Evolutionary conservation across 2,113 vertebrate genomes (phyloP).

Genomic region (Apteryx mantelli): DNA sequence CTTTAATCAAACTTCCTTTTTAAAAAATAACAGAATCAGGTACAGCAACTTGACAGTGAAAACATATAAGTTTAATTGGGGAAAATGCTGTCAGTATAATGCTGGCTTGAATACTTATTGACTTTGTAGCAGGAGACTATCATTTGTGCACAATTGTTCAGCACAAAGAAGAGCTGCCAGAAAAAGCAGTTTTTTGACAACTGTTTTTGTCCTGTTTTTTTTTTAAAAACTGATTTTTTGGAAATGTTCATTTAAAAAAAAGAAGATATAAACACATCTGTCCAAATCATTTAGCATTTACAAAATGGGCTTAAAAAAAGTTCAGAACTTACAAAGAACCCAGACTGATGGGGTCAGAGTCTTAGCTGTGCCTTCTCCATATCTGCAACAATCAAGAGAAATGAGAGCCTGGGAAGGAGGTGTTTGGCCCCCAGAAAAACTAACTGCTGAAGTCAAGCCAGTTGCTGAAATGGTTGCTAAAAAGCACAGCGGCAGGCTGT

Average conservation of each 20-base stretch:
- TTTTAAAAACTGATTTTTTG: not conserved
- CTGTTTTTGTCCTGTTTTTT: not conserved
- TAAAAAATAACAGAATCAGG: constrained; percentile 42
- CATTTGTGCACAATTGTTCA: not conserved
- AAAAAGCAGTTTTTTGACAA: not conserved
- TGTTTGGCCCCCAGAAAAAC: not conserved
- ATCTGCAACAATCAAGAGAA: fast-evolving
- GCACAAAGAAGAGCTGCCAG: constrained; percentile 18
- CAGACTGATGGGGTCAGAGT: not conserved
- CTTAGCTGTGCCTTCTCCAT: not conserved
- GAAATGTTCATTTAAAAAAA: not conserved
- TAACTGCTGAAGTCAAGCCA: not conserved
- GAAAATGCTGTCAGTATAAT: not conserved
- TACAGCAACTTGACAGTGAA: constrained; percentile 49
- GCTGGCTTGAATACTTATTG: not conserved
- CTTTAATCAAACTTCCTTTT: constrained; percentile 60
- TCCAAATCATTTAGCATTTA: not conserved
- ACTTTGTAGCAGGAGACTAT: not conserved
- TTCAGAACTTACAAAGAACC: not conserved
- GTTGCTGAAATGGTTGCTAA: not conserved
- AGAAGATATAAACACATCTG: not conserved
- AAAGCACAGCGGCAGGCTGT: not conserved
- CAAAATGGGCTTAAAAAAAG: not conserved
- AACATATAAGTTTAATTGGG: constrained; percentile 26
- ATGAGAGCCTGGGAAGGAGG: not conserved